Conservation (phyloP, 2,797 vertebrate genomes). For the Catamblyrhynchus diadema region DNA sequence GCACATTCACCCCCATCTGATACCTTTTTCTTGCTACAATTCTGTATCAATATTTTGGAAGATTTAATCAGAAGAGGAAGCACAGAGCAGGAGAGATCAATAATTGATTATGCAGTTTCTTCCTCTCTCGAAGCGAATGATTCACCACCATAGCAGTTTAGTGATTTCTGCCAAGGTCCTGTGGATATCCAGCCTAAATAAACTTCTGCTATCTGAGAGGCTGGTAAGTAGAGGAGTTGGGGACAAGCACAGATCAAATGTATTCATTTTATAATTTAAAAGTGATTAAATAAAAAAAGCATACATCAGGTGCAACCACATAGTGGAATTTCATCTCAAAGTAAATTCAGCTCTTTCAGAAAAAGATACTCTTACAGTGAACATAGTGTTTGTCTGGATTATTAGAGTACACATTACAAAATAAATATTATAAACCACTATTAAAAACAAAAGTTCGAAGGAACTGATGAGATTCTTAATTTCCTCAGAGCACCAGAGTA, state of each 20-base stretch:
- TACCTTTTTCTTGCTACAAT: neutral
- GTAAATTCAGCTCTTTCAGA: neutral
- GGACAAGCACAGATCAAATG: neutral
- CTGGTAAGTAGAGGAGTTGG: neutral
- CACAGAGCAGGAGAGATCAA: slow-evolving; percentile 14
- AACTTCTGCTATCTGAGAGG: neutral
- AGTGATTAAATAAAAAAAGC: neutral
- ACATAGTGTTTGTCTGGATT: neutral
- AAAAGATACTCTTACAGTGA: neutral
- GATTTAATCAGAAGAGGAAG: slow-evolving; percentile 50
- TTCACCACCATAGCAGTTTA: neutral
- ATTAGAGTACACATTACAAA: neutral
- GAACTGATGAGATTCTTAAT: neutral
- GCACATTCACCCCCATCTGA: neutral
- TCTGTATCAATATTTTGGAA: slow-evolving; percentile 20
- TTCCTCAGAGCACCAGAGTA: neutral
- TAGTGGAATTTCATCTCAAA: neutral
- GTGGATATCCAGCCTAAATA: neutral
- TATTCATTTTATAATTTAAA: neutral
- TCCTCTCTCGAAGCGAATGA: neutral
- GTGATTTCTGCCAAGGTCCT: neutral
- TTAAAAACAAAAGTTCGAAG: neutral
- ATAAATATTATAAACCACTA: neutral
- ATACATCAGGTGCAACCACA: neutral
- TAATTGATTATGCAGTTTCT: slow-evolving; percentile 51